Evolutionary conservation across 2,888 invertebrate species (phyloP).

Genomic region (Ceraclea dissimilis): DNA sequence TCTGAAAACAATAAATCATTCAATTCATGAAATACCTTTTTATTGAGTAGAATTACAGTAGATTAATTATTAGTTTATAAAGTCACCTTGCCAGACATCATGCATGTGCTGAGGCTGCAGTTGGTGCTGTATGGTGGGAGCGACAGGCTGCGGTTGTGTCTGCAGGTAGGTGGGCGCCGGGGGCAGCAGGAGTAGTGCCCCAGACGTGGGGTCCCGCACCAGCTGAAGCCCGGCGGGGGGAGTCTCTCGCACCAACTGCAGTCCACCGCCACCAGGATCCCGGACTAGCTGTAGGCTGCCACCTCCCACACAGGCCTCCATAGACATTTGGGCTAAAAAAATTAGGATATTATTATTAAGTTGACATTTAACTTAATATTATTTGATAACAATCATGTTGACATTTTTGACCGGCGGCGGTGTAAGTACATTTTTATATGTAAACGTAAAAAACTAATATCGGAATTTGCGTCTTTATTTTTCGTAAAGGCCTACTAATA

Average conservation of each 20-base stretch:
- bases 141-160: slow-evolving; percentile 10
- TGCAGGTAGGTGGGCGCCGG: slow-evolving; percentile 37
- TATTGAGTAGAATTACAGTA: too few species aligned
- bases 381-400: too few species aligned
- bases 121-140: slow-evolving; percentile 7
- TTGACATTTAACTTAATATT: neutral
- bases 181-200: slow-evolving; percentile 73
- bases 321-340: slow-evolving; percentile 57
- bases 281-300: slow-evolving; percentile 72
- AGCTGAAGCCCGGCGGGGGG: slow-evolving; percentile 47
- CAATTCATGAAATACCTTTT: neutral
- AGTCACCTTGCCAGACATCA: slow-evolving; percentile 16
- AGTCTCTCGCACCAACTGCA: slow-evolving; percentile 8
- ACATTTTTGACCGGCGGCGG: neutral
- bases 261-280: slow-evolving; percentile 61
- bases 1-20: slow-evolving; percentile 36
- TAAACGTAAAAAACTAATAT: too few species aligned
- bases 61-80: too few species aligned
- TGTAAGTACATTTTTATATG: neutral
- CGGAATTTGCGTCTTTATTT: too few species aligned
- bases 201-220: slow-evolving; percentile 77
- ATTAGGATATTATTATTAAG: slow-evolving; percentile 28
- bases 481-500: too few species aligned
- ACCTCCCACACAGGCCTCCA: slow-evolving; percentile 61
- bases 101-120: slow-evolving; percentile 13